These are phyloP conservation scores for Hylaeus volcanicus DNA, from an alignment of 1,140 invertebrate species.

Conservation along the genomic window DNA sequence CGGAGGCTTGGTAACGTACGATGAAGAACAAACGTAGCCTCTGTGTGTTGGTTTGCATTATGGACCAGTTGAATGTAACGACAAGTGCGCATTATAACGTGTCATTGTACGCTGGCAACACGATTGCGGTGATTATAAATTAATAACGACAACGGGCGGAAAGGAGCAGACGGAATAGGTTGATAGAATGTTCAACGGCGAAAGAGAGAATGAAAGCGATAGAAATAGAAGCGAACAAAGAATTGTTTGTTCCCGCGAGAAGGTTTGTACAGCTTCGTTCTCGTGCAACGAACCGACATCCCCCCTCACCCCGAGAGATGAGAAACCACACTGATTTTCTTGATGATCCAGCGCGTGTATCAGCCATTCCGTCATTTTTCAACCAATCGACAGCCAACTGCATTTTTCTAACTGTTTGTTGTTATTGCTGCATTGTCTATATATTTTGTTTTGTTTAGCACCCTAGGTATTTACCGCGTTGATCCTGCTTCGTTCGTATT, in stretches of 20 bases:
- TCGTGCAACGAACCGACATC: slow-evolving; percentile 17
- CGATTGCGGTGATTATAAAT: slow-evolving; percentile 32
- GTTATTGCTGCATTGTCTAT: slow-evolving; percentile 68
- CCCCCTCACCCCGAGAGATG: slow-evolving; percentile 9
- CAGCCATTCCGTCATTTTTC: slow-evolving; percentile 58
- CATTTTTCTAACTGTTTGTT: slow-evolving; percentile 69
- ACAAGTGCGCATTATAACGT: slow-evolving; percentile 32
- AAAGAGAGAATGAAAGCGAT: background rate
- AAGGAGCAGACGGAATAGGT: slow-evolving; percentile 36
- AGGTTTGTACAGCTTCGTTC: slow-evolving; percentile 29
- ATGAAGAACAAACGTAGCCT: background rate
- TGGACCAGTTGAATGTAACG: slow-evolving; percentile 45
- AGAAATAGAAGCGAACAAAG: background rate
- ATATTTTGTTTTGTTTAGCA: slow-evolving; percentile 55
- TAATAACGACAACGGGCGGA: slow-evolving; percentile 15
- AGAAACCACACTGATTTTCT: slow-evolving; percentile 15
- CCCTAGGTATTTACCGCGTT: slow-evolving; percentile 50
- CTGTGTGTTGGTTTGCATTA: slow-evolving; percentile 41
- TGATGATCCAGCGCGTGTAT: slow-evolving; percentile 33
- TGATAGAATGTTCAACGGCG: slow-evolving; percentile 1
- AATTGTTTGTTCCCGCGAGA: too few relatives aligned
- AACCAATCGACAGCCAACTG: slow-evolving; percentile 34
- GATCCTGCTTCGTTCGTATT: slow-evolving; percentile 41
- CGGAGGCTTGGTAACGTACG: too few relatives aligned
- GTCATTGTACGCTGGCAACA: slow-evolving; percentile 39